These are phyloP conservation scores for Drosophila melanosoma DNA, from an alignment of 2,888 invertebrate genomes.

Conservation along the genomic window DNA sequence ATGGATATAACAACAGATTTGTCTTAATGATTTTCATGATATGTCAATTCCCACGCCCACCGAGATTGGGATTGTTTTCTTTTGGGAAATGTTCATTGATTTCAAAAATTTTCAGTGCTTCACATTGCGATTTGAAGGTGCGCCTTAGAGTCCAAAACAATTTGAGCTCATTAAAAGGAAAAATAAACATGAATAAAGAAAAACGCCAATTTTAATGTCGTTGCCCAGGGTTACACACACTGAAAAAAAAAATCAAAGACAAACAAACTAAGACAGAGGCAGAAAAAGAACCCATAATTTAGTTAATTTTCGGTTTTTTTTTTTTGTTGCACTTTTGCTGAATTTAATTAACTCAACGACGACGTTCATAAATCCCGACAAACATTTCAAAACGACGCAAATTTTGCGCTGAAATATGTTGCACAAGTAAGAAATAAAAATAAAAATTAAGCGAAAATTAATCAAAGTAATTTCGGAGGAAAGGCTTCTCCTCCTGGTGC, in stretches of 20 bases:
- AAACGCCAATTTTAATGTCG: slow-evolving; percentile 57
- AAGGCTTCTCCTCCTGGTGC: slow-evolving; percentile 4
- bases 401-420: slow-evolving; percentile 66
- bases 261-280: slow-evolving; percentile 1
- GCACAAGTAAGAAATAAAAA: slow-evolving; percentile 77
- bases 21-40: slow-evolving; percentile 36
- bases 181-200: slow-evolving; percentile 58
- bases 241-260: background rate
- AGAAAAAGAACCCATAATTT: slow-evolving; percentile 58
- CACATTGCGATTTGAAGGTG: slow-evolving; percentile 39
- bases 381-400: slow-evolving; percentile 74
- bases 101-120: slow-evolving; percentile 17
- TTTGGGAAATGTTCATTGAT: slow-evolving; percentile 25
- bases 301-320: slow-evolving; percentile 64
- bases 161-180: slow-evolving; percentile 74
- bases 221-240: slow-evolving; percentile 63
- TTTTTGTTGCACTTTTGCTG: slow-evolving; percentile 36
- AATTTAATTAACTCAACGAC: slow-evolving; percentile 74
- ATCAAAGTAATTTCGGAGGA: slow-evolving; percentile 70
- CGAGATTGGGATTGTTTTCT: background rate
- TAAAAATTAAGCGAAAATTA: slow-evolving; percentile 81
- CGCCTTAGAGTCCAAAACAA: slow-evolving; percentile 65
- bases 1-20: slow-evolving; percentile 37
- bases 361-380: slow-evolving; percentile 72
- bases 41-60: slow-evolving; percentile 49